Base-by-base conservation (phyloP, 2,797 vertebrate genomes). In the Lophotriccus pileatus region DNA sequence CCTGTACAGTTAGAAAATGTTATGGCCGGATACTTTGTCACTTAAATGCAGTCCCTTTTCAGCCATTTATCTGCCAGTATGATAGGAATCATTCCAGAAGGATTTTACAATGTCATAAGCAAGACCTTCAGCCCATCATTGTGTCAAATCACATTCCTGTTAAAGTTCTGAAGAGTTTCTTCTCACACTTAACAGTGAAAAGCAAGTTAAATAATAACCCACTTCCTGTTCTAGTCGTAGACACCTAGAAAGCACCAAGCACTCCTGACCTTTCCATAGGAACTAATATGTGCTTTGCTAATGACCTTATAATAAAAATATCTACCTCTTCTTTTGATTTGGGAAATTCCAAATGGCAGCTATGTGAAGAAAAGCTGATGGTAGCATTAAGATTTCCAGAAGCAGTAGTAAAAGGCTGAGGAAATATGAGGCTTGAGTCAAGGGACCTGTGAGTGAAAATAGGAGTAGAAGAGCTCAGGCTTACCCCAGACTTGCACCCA, bases 141-240 rank as follows among this genome's bases (percentile, higher is more conserved):
- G n/a, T 66, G 67, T 88, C 93, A 79, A 86, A 94, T 58, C 69
- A 30, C 53, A 47, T 93, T 89, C 75, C 58, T 91, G 49, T 72
- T 73, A 84, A 91, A 95, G 75, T 64, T 60, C 52, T 1, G 1
- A 37, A 64, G 44, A 85, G 58, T 81, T 90, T 68, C 79, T 56
- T 84, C 55, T 62, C 39, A n/a, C 37, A 75, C 39, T 87, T 86
- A 2, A 27, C 43, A 73, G 25, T 62, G 36, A 83, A 87, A 91
- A 91, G 25, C 25, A 77, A 80, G 64, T 89, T 87, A 89, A 94
- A 84, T 50, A 89, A 25, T 59, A 88, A 91, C 58, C 37, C 39
- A 4, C 58, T 93, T 88, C 58, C 85, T 90, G 50, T 72, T 91
- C 69, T 16, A 46, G 50, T 66, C 46, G 18, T 50, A 74, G 66